Conservation (phyloP, 2,888 invertebrate species). For the Rhingia campestris region DNA sequence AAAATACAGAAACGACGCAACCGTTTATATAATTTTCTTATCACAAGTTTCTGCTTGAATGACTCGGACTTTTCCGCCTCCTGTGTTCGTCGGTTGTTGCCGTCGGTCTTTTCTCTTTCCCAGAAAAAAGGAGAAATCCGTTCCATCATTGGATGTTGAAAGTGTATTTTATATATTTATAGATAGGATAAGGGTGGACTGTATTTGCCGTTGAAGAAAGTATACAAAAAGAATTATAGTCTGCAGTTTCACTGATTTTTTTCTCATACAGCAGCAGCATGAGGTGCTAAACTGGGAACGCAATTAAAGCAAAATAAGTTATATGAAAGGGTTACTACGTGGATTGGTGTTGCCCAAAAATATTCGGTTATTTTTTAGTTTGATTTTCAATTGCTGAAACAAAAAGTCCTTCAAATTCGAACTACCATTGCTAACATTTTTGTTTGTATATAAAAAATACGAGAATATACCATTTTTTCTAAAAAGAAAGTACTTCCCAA, state of each 20-base stretch:
- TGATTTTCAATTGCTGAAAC: no score
- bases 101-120: conserved; percentile 1
- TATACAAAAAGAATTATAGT: no score
- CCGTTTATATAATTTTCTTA: conserved; percentile 75
- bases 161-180: conserved; percentile 16
- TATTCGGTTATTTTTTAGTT: no score
- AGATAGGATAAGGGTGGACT: background rate
- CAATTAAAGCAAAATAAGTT: no score
- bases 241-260: conserved; percentile 2
- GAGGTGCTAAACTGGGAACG: no score
- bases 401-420: no score
- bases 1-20: conserved; percentile 39
- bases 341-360: no score
- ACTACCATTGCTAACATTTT: no score
- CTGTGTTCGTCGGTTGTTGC: conserved; percentile 53
- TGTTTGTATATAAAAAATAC: no score
- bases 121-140: conserved; percentile 11
- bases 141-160: conserved; percentile 26
- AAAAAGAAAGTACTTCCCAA: no score
- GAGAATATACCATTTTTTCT: no score
- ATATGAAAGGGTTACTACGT: no score
- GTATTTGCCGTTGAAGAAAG: conserved; percentile 5
- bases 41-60: conserved; percentile 77
- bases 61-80: conserved; percentile 70
- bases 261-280: background rate